Evolutionary conservation across 2,888 invertebrate genomes (phyloP), one percentile per base, ranked within the genome.

Genomic region (Aproaerema taeniolella): DNA sequence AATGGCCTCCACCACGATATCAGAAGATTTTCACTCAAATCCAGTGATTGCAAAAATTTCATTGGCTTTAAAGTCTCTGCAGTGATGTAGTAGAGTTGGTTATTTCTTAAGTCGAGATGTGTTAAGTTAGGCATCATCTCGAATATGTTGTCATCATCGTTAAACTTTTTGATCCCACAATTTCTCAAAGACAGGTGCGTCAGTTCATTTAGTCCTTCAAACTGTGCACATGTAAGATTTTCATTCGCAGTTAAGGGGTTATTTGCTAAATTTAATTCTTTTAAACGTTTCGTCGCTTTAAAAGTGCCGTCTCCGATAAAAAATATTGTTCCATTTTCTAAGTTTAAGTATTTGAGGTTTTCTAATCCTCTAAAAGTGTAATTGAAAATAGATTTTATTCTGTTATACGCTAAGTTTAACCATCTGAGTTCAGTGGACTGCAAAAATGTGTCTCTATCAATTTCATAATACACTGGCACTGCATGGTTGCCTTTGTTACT

Each of bases 331-430:
- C 83, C 83, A 45, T 89, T 88, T 55, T 88, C 87, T 53, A 90
- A 59, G 32, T 77, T 83, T 39, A 90, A 64, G 44, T 78, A 67
- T 53, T 65, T 72, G 28, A 90, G 64, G 49, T 83, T 81, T 12
- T 63, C 57, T 45, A 90, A 64, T 11, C 89, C 89, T 24, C 57
- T 64, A 51, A 90, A 90, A 2, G 87, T 83, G 24, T 77, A 77
- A 38, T 86, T 63, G 43, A 74, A 87, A 39, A 90, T 58, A 17
- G 83, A 74, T 48, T 87, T 78, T 12, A 90, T 76, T 51, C 80
- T 80, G 48, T 90, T 90, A 45, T 67, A 88, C 1, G 87, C 81
- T 30, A 91, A 55, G 53, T 89, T 88, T 6, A 90, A 58, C 41
- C 81, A 69, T 52, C 65, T 65, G 3, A 90, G 50, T 29, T 82